A percentile compares a stretch with the other conserved stretches of the same genome.
Evolutionary conservation across 2,888 invertebrate species (phyloP).

Genomic region (Euzetes globulus): DNA sequence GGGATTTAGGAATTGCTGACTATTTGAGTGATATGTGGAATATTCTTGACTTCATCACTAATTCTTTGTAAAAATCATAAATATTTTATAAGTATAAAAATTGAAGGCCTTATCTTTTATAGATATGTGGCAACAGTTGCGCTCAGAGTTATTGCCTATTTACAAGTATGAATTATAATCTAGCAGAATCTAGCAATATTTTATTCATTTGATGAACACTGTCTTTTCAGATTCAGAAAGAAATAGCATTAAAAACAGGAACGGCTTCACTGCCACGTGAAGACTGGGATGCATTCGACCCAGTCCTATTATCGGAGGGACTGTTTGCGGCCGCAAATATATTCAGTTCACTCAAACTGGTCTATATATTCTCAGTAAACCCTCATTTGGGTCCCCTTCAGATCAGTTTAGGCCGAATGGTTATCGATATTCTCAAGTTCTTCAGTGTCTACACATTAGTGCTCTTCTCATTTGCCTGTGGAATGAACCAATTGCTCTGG

Average conservation of each 20-base stretch:
- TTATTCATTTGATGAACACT: background rate
- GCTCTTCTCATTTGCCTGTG: constrained; percentile 58
- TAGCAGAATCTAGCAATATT: background rate
- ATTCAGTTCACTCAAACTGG: constrained; percentile 60
- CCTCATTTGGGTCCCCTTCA: constrained; percentile 58
- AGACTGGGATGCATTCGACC: constrained; percentile 97
- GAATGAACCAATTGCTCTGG: constrained; percentile 78
- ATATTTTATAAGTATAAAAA: background rate
- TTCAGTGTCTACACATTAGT: constrained; percentile 54
- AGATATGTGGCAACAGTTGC: constrained; percentile 78
- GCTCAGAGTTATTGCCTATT: constrained; percentile 83
- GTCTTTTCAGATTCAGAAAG: constrained; percentile 60
- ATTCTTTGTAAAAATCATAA: constrained; percentile 68
- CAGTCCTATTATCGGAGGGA: constrained; percentile 90
- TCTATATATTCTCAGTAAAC: constrained; percentile 59
- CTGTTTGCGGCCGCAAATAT: constrained; percentile 98
- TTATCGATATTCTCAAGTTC: constrained; percentile 57
- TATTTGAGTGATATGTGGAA: constrained; percentile 99
- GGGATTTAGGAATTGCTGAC: constrained; percentile 94
- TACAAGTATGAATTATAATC: constrained; percentile 63
- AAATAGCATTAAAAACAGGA: constrained; percentile 51
- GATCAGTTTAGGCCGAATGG: constrained; percentile 57
- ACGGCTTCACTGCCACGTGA: constrained; percentile 64
- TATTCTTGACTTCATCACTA: constrained; percentile 96
- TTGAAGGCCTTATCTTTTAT: background rate